A percentile compares a stretch with the other conserved stretches of the same genome.
Conservation (phyloP, 92 coral and sea anemone species). For the Epizoanthus scotinus region DNA sequence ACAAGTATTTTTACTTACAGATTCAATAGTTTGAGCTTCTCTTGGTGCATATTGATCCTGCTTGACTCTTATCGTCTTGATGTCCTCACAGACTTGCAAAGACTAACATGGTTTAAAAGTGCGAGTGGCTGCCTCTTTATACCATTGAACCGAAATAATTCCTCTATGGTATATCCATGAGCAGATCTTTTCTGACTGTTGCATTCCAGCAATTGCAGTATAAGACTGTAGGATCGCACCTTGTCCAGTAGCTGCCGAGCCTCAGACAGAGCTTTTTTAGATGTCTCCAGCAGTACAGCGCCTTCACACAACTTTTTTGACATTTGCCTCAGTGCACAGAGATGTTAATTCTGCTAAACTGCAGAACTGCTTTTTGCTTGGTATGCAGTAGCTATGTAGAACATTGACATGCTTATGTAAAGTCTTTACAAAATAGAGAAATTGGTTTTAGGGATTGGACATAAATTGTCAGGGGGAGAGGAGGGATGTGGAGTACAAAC, state of each 20-base stretch:
- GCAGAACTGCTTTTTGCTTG: background rate
- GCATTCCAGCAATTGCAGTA: conserved; percentile 25
- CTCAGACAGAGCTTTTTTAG: conserved; percentile 29
- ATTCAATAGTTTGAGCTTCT: background rate
- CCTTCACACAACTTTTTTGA: conserved; percentile 27
- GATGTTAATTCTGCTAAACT: background rate
- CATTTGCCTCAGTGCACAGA: conserved; percentile 28
- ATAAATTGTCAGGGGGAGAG: no score
- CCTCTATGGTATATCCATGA: conserved; percentile 5
- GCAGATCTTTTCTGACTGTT: conserved; percentile 20
- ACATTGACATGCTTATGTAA: background rate
- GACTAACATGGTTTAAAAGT: conserved; percentile 35
- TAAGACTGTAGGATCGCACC: conserved; percentile 30
- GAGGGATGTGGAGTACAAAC: no score
- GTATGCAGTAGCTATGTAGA: conserved; percentile 27
- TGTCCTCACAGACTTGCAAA: conserved; percentile 33
- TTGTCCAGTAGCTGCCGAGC: conserved; percentile 6
- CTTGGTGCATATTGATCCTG: background rate
- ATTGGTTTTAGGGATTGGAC: no score
- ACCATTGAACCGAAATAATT: conserved; percentile 32
- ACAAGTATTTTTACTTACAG: no score
- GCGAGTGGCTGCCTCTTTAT: conserved; percentile 41
- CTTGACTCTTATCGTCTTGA: conserved; percentile 24
- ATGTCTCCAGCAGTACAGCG: background rate
- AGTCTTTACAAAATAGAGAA: no score